A percentile compares a stretch with the other conserved stretches of the same genome.
Evolutionary conservation across 2,888 invertebrate species (phyloP).

Genomic region (Pycnomerus fuliginosus): DNA sequence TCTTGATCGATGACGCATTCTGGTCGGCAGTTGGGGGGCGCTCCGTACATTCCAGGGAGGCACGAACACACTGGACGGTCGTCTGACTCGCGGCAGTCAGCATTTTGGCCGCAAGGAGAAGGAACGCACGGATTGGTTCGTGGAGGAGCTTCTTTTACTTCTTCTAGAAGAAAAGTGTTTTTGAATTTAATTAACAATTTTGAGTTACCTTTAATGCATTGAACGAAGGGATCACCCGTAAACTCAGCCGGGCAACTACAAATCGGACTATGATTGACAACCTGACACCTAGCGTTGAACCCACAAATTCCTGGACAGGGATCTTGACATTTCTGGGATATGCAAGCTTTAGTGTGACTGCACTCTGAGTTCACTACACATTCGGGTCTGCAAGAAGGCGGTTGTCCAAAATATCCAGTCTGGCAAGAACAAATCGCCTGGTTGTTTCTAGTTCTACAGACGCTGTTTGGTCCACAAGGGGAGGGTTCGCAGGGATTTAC

Average conservation of each 20-base stretch:
- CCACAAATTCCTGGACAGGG: constrained; percentile 65
- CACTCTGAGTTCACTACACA: constrained; percentile 63
- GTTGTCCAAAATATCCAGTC: constrained; percentile 59
- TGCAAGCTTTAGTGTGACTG: constrained; percentile 60
- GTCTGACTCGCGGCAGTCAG: constrained; percentile 65
- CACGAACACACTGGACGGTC: constrained; percentile 72
- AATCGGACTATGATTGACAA: constrained; percentile 63
- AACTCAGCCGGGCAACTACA: constrained; percentile 62
- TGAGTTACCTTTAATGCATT: constrained; percentile 57
- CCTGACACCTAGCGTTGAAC: constrained; percentile 59
- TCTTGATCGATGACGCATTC: constrained; percentile 78
- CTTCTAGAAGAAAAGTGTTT: neutral
- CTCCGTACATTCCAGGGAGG: constrained; percentile 71
- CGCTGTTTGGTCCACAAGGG: constrained; percentile 63
- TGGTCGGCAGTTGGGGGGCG: constrained; percentile 76
- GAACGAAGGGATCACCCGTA: constrained; percentile 62
- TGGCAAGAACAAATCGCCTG: constrained; percentile 65
- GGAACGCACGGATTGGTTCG: constrained; percentile 68
- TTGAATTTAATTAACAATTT: constrained; percentile 45
- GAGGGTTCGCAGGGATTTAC: constrained; percentile 61
- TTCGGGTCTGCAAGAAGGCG: constrained; percentile 62
- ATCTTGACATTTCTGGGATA: constrained; percentile 63
- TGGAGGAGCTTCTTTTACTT: constrained; percentile 37
- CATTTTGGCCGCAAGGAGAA: constrained; percentile 70
- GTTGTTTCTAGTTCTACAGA: constrained; percentile 58